Percentiles rank a stretch among this genome's conserved stretches.
These are phyloP conservation scores for Cantharis lateralis DNA, from an alignment of 2,888 invertebrate genomes.

Conservation along the genomic window DNA sequence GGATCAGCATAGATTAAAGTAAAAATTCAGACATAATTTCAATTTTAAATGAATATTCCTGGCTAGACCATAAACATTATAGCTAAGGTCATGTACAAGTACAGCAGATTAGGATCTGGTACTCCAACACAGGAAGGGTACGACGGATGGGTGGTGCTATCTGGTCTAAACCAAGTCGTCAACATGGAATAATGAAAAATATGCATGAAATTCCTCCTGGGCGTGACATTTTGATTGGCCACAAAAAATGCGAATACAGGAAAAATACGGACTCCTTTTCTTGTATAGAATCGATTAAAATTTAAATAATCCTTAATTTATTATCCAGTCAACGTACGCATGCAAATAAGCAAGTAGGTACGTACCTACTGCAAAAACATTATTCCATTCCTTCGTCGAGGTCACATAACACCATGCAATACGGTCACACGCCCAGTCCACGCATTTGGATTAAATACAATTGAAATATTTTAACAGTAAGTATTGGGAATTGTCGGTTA, in stretches of 20 bases:
- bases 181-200: background rate
- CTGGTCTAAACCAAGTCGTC: background rate
- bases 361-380: background rate
- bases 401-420: constrained; percentile 23
- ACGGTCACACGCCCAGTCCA: constrained; percentile 33
- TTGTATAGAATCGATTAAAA: background rate
- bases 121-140: background rate
- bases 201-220: background rate
- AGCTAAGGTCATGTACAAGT: background rate
- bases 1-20: background rate
- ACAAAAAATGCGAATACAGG: background rate
- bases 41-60: background rate
- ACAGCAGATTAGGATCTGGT: no score
- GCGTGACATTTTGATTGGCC: background rate
- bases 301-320: background rate
- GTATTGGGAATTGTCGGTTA: background rate
- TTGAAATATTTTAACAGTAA: background rate
- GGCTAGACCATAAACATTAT: background rate
- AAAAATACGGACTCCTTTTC: background rate
- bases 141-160: background rate
- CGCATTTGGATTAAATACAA: constrained; percentile 12
- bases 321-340: background rate
- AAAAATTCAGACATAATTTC: background rate
- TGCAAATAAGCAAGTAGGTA: background rate
- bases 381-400: constrained; percentile 4